Evolutionary conservation across 2,113 vertebrate genomes (phyloP).

Genomic region (Platanista minor): DNA sequence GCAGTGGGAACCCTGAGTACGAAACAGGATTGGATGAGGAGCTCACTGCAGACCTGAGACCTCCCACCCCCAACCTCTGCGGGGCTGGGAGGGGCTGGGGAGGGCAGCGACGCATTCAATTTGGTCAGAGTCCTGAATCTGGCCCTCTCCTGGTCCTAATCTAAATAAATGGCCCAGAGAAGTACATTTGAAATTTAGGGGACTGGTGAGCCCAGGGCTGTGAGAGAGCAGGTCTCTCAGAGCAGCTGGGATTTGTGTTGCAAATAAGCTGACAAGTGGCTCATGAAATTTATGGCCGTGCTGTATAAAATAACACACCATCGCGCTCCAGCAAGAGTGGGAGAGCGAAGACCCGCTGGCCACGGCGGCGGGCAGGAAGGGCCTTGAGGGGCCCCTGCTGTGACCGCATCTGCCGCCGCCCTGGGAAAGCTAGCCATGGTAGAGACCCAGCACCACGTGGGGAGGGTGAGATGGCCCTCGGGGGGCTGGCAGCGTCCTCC

Average conservation of each 20-base stretch:
- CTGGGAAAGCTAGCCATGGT: rapidly evolving
- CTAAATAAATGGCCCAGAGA: constrained; percentile 67
- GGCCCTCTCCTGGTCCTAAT: constrained; percentile 72
- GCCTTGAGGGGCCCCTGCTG: neutral
- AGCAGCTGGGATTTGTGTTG: constrained; percentile 52
- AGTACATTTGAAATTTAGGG: constrained; percentile 19
- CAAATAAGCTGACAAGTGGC: constrained; percentile 30
- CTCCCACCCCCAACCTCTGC: neutral
- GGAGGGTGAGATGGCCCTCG: neutral
- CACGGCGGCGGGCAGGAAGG: rapidly evolving
- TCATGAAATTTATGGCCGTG: constrained; percentile 29
- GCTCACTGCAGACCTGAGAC: constrained; percentile 17
- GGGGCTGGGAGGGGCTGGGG: neutral
- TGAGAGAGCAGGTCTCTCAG: neutral
- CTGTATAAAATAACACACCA: neutral
- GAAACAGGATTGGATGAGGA: neutral
- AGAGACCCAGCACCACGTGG: rapidly evolving
- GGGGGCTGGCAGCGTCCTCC: neutral
- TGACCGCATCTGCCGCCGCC: rapidly evolving
- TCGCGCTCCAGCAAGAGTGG: neutral
- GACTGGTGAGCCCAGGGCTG: constrained; percentile 41
- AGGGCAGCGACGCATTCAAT: neutral
- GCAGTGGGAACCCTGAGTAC: neutral
- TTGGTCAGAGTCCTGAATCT: constrained; percentile 22
- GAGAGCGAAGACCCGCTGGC: neutral